A percentile compares a stretch with the other conserved stretches of the same genome.
phyloP scores from a whole-genome alignment of 1,140 invertebrate species.

The Sogatella furcifera region DNA sequence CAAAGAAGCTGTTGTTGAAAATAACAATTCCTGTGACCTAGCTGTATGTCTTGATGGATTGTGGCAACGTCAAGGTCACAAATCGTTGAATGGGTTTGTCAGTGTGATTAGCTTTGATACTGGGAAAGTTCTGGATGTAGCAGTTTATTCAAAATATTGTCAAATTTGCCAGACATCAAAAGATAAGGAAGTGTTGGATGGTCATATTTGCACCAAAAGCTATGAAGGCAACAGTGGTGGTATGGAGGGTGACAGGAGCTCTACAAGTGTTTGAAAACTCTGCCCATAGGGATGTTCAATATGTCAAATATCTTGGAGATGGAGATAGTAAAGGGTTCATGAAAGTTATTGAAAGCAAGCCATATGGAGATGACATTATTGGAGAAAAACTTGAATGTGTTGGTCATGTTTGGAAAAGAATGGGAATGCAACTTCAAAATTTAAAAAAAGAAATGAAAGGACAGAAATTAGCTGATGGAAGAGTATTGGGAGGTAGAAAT shows the following conservation, averaged over 20 bases:
- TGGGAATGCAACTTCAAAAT: constrained; percentile 18
- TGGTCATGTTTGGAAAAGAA: constrained; percentile 23
- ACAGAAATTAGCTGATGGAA: constrained; percentile 11
- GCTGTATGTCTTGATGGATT: neutral
- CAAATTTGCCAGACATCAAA: no score
- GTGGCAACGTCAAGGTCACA: neutral
- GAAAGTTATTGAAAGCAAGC: constrained; percentile 8
- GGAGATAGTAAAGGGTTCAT: constrained; percentile 17
- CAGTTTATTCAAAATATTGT: no score
- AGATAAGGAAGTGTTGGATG: no score
- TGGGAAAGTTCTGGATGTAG: no score
- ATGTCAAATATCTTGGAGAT: constrained; percentile 20
- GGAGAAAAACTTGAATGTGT: constrained; percentile 24
- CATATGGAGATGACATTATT: constrained; percentile 19
- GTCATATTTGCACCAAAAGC: no score
- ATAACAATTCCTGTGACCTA: neutral
- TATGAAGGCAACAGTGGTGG: no score
- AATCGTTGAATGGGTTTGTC: neutral
- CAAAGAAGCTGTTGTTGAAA: neutral
- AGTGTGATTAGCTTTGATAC: neutral
- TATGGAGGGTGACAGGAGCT: no score
- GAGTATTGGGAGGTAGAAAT: constrained; percentile 11
- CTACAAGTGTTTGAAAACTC: no score
- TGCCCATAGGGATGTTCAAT: constrained; percentile 1
- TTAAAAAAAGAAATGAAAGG: constrained; percentile 9